phyloP scores from a whole-genome alignment of 30 jellyfish, hydroid and myxozoan genomes.

The Nemopilema nomurai region DNA sequence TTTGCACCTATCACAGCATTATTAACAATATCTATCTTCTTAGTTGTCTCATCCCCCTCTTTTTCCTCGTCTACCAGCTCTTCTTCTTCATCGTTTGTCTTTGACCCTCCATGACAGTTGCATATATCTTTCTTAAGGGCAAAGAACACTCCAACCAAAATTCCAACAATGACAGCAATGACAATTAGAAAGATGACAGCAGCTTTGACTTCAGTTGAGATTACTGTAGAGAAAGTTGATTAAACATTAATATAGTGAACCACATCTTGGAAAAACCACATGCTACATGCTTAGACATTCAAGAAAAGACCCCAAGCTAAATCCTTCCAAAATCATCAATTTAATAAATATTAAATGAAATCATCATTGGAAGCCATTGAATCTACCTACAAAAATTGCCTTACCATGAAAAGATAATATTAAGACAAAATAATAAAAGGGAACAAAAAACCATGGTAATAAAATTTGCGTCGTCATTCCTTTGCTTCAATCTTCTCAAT shows the following conservation, averaged over 20 bases:
- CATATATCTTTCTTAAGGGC: slow-evolving; percentile 74
- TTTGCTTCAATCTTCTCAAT: no score
- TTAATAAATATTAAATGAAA: no score
- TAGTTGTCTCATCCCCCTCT: slow-evolving; percentile 9
- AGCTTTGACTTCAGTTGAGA: slow-evolving; percentile 55
- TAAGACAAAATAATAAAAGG: no score
- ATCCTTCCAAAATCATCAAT: no score
- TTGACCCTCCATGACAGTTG: slow-evolving; percentile 60
- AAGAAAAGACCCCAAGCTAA: not conserved
- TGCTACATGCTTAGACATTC: not conserved
- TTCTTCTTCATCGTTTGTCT: slow-evolving; percentile 72
- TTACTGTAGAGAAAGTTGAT: slow-evolving; percentile 26
- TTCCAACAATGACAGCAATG: slow-evolving; percentile 45
- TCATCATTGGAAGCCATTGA: no score
- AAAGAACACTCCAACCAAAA: slow-evolving; percentile 64
- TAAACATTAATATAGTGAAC: not conserved
- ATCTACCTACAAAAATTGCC: no score
- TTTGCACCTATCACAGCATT: slow-evolving; percentile 16
- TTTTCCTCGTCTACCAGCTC: slow-evolving; percentile 48
- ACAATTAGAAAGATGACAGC: slow-evolving; percentile 82
- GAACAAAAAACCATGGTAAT: no score
- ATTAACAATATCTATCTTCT: not conserved
- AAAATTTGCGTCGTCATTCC: no score
- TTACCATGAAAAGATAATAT: no score
- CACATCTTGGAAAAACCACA: no score